Base-by-base conservation (phyloP, 2,113 vertebrate genomes). In the Drymodes brunneopygia region DNA sequence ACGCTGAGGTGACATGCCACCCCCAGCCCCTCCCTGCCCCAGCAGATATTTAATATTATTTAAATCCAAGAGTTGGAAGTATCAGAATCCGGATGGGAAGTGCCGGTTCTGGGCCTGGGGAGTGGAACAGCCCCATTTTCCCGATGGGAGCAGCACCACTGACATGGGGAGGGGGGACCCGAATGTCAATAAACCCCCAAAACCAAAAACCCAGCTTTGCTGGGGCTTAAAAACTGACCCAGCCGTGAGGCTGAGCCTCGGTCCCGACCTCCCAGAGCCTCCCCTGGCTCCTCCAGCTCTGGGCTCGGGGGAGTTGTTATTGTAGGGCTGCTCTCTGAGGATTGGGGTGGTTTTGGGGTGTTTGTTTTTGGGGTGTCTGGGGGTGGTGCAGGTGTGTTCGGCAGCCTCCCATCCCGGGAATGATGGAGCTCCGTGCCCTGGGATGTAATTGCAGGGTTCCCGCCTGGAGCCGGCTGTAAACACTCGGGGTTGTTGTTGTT, bases 131-230 rank as follows among this genome's bases (percentile, higher is more conserved):
- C 19, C 11, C 33, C 11, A 0, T n/a, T 74, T 66, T 86, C 73
- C 47, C 1, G 0, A 9, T 3, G 0, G 1, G 81, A 87, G 19
- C 57, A 2, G 75, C 6, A 0, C 0, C 0, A 38, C 28, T 13
- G 3, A 7, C 5, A 7, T 0, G 1, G 67, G 66, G 16, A 15
- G 20, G 11, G 31, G 45, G 7, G 4, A 29, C 36, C 18, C 0
- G 8, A 31, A 24, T 17, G 40, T n/a, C 60, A 77, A 16, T 15
- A 13, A 57, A 17, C 0, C 38, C 81, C 18, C 33, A 8, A 82
- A 42, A 16, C 1, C 29, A 33, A 3, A 44, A 12, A 2, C 17
- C 22, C 31, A 13, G 29, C 24, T 40, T 81, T 6, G 12, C 28
- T 7, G 21, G 48, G 61, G 56, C 14, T 36, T 27, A 14, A 79